A percentile compares a stretch with the other conserved stretches of the same genome.
Conservation (phyloP, 2,113 vertebrate genomes). For the Rissa tridactyla region DNA sequence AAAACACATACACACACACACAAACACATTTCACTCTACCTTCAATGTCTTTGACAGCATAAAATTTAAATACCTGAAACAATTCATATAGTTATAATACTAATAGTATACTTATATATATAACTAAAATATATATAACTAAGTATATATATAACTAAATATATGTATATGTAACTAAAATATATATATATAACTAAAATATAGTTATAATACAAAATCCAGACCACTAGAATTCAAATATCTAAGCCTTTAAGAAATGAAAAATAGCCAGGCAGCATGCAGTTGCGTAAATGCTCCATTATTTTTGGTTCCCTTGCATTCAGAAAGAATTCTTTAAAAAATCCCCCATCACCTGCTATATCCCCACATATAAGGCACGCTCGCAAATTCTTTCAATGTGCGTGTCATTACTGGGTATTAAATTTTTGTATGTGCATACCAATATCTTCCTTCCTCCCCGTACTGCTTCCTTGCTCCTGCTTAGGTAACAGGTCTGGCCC, state of each 20-base stretch:
- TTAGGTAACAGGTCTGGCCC: background rate
- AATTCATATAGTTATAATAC: background rate
- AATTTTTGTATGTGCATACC: background rate
- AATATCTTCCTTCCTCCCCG: background rate
- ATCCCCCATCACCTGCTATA: background rate
- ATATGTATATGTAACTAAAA: too few species aligned
- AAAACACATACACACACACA: background rate
- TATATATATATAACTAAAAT: too few species aligned
- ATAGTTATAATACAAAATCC: background rate
- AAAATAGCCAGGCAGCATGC: background rate
- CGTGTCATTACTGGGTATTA: background rate
- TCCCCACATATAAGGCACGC: background rate
- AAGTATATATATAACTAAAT: too few species aligned
- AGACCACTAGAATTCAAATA: background rate
- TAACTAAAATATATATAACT: too few species aligned
- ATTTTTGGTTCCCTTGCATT: background rate
- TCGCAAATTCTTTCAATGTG: background rate
- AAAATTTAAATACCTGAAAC: background rate
- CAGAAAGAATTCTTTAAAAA: background rate
- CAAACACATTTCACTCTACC: background rate
- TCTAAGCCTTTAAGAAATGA: background rate
- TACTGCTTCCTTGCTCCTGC: background rate
- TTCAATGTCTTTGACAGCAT: background rate
- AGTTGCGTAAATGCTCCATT: background rate
- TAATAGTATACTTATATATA: background rate